Percentiles rank a stretch among this genome's conserved stretches.
Evolutionary conservation across 2,113 vertebrate species (phyloP).

Genomic region (Dasypus novemcinctus): DNA sequence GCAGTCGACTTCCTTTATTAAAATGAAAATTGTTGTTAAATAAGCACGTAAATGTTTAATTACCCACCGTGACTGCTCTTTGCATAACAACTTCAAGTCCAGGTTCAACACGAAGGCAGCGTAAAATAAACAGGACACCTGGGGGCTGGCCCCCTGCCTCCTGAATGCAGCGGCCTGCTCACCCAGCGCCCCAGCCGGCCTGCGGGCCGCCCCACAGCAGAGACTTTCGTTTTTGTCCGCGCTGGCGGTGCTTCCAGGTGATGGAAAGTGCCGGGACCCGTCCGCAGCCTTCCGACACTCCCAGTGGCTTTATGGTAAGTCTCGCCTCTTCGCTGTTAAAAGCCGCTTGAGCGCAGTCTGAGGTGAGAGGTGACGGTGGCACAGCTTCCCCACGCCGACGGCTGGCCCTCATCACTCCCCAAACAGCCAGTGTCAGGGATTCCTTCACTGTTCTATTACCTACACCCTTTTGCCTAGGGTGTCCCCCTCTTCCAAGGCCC

Average conservation of each 20-base stretch:
- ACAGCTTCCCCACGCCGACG: rapidly evolving
- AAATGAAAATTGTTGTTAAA: background rate
- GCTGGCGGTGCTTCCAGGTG: rapidly evolving
- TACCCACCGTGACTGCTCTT: background rate
- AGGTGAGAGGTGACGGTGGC: background rate
- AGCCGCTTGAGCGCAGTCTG: background rate
- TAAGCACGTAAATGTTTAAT: background rate
- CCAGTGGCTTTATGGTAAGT: rapidly evolving
- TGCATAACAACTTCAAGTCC: background rate
- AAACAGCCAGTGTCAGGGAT: background rate
- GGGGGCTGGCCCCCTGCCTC: rapidly evolving
- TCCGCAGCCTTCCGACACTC: background rate
- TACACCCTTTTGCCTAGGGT: background rate
- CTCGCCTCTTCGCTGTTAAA: background rate
- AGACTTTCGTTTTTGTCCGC: background rate
- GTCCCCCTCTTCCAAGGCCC: background rate
- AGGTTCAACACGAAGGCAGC: background rate
- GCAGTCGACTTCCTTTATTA: background rate
- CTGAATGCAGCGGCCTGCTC: rapidly evolving
- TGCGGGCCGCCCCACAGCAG: background rate
- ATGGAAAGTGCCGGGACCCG: background rate
- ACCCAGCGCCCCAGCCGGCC: background rate
- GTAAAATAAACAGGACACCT: background rate
- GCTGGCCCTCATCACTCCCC: rapidly evolving
- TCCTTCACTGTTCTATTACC: background rate